Evolutionary conservation across 2,797 vertebrate genomes (phyloP).

Genomic region (Sebastes taczanowskii): DNA sequence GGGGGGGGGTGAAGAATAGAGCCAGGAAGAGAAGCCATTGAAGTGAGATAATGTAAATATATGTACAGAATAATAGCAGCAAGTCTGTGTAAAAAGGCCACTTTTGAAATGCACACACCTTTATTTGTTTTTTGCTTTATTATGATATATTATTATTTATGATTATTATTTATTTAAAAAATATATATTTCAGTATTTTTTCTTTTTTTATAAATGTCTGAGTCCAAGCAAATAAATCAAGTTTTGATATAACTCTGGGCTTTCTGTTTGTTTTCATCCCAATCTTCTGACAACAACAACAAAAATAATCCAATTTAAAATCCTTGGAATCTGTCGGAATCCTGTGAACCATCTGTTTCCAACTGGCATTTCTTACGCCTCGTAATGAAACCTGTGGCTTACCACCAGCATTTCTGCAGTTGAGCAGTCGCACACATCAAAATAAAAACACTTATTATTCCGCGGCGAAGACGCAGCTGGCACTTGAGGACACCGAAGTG

Average conservation of each 20-base stretch:
- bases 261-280: background rate
- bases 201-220: slow-evolving; percentile 5
- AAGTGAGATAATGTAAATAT: background rate
- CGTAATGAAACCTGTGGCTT: slow-evolving; percentile 22
- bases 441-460: background rate
- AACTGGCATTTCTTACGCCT: slow-evolving; percentile 1
- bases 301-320: background rate
- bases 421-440: background rate
- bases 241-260: slow-evolving; percentile 49
- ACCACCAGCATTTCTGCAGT: slow-evolving; percentile 7
- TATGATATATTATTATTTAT: slow-evolving; percentile 60
- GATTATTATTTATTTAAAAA: slow-evolving; percentile 62
- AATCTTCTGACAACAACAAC: background rate
- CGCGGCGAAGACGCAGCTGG: slow-evolving; percentile 36
- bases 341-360: background rate
- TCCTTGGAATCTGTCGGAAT: background rate
- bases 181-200: slow-evolving; percentile 3
- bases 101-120: slow-evolving; percentile 29
- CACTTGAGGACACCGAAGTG: slow-evolving; percentile 22
- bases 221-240: slow-evolving; percentile 49
- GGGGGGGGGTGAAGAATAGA: background rate
- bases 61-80: slow-evolving; percentile 25
- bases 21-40: background rate
- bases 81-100: slow-evolving; percentile 41
- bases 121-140: slow-evolving; percentile 19